A percentile compares a stretch with the other conserved stretches of the same genome.
phyloP scores from a whole-genome alignment of 1,140 invertebrate genomes.

The Drosophila neocordata region DNA sequence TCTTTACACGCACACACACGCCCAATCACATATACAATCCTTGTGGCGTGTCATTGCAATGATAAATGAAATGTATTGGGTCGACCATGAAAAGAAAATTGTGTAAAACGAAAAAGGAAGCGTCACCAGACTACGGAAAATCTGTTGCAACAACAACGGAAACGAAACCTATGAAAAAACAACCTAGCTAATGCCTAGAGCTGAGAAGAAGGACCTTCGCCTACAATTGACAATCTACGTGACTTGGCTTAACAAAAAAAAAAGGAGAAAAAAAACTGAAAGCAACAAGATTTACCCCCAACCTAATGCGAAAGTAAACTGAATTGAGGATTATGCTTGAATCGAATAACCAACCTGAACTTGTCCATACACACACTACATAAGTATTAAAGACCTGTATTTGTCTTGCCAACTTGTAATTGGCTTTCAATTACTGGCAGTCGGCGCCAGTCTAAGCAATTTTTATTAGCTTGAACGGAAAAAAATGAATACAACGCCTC shows the following conservation, averaged over 20 bases:
- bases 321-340: slow-evolving; percentile 29
- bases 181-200: neutral
- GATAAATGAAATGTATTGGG: slow-evolving; percentile 79
- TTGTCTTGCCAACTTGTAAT: slow-evolving; percentile 44
- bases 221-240: slow-evolving; percentile 38
- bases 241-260: slow-evolving; percentile 50
- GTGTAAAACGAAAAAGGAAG: slow-evolving; percentile 45
- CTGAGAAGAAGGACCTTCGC: neutral
- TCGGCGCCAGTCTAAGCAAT: slow-evolving; percentile 35
- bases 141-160: slow-evolving; percentile 21
- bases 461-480: slow-evolving; percentile 52
- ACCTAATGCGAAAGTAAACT: neutral
- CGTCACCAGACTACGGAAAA: slow-evolving; percentile 11
- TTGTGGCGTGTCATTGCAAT: slow-evolving; percentile 69
- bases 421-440: slow-evolving; percentile 52
- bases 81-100: slow-evolving; percentile 65
- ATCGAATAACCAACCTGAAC: neutral
- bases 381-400: slow-evolving; percentile 4
- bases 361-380: neutral
- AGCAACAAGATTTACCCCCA: slow-evolving; percentile 5
- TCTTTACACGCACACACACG: slow-evolving; percentile 38
- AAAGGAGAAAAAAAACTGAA: neutral
- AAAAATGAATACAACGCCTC: slow-evolving; percentile 15
- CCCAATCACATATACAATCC: slow-evolving; percentile 19
- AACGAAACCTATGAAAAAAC: slow-evolving; percentile 1